Evolutionary conservation across 2,797 vertebrate genomes (phyloP), one percentile per base, ranked within the genome.

Genomic region (Ptychobarbus kaznakovi): DNA sequence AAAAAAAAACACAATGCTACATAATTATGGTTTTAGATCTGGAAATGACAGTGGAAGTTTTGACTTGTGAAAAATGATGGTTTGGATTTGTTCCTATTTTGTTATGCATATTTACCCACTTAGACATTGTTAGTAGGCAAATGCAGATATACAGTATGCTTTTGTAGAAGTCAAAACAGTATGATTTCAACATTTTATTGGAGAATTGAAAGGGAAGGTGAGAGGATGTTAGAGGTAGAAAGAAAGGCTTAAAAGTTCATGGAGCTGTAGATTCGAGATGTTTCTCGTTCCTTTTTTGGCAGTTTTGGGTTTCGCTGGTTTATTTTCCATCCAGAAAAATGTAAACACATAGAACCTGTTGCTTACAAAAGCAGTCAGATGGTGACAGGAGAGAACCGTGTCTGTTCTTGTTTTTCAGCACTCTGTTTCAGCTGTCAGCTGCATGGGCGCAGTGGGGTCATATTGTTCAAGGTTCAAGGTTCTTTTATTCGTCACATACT

Each of bases 251-350:
- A 7, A 20, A 44, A 65, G 25, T 4, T 25, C 13, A 5, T 69
- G 44, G 20, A 80, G 16, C 28, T 11, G 9, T 28, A 13, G 22
- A n/a, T 44, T 25, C n/a, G 4, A 28, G 40, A 68, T 6, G 13
- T 51, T 15, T 69, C 63, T 68, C 9, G 0, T 9, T 28, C 3
- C 46, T 40, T 42, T 66, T 70, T 81, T 16, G 12, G 35, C 49
- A 42, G 49, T 51, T 69, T 70, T 20, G 22, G 9, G 22, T 81
- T 40, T 56, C 49, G 56, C 22, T 56, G 46, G 35, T 70, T 81
- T 42, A 69, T 81, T 25, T 69, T n/a, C 53, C 79, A 56, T 81
- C 35, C 6, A 9, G 49, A 70, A 49, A 69, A 70, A 70, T 81
- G 49, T 81, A 20, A 81, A 56, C 80, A 42, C 20, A 72, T 42